Percentiles rank a stretch among this genome's conserved stretches.
These are phyloP conservation scores for Venturia canescens DNA, from an alignment of 1,140 invertebrate genomes.

Conservation along the genomic window DNA sequence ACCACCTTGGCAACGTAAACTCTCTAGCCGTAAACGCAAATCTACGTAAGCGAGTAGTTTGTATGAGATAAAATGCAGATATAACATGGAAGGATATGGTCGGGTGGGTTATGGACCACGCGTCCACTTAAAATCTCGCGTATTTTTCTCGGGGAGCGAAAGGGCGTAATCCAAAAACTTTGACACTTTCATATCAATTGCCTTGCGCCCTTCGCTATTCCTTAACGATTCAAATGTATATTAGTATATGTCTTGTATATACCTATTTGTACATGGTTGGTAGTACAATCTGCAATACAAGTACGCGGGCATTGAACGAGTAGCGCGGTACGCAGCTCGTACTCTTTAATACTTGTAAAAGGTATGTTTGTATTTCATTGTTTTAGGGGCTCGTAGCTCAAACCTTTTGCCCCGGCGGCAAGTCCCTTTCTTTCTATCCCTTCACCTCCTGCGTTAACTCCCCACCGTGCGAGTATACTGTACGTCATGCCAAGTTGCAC, in stretches of 20 bases:
- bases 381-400: not conserved
- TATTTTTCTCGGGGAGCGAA: too few relatives aligned
- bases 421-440: not conserved
- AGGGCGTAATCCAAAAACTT: too few relatives aligned
- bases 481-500: constrained; percentile 23
- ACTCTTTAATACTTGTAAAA: constrained; percentile 9
- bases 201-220: not conserved
- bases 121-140: too few relatives aligned
- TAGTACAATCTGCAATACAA: not conserved
- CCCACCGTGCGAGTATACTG: not conserved
- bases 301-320: constrained; percentile 13
- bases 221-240: not conserved
- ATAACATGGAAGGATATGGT: not conserved
- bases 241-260: too few relatives aligned
- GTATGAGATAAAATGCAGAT: not conserved
- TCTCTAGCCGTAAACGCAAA: not conserved
- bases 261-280: too few relatives aligned
- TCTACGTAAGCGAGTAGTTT: constrained; percentile 9
- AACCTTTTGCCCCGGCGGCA: not conserved
- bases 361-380: constrained; percentile 16
- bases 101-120: not conserved
- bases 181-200: not conserved
- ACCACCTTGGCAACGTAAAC: constrained; percentile 14
- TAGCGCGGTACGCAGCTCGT: not conserved
- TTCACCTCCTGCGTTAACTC: not conserved